Evolutionary conservation across 2,797 vertebrate genomes (phyloP).

Genomic region (Hafferia zeledoni): DNA sequence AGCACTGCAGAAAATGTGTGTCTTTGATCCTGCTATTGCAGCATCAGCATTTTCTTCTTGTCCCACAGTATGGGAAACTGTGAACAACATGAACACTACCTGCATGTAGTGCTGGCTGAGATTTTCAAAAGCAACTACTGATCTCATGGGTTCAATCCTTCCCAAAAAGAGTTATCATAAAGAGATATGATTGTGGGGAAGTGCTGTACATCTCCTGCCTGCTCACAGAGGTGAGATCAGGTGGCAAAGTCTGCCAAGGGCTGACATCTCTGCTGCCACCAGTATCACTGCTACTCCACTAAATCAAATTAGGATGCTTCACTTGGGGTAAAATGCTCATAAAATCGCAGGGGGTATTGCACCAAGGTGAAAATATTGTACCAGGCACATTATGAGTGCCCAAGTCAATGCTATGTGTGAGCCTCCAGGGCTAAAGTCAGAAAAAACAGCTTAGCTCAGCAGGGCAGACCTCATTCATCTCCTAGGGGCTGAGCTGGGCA

Average conservation of each 20-base stretch:
- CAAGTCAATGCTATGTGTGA: not conserved
- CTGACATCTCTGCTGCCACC: not conserved
- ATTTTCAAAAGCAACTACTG: not conserved
- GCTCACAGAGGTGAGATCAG: not conserved
- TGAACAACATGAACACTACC: not conserved
- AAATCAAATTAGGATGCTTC: not conserved
- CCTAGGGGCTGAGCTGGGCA: not conserved
- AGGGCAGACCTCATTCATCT: not conserved
- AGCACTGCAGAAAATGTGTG: not conserved
- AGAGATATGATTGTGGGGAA: not conserved
- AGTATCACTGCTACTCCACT: not conserved
- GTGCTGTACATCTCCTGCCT: not conserved
- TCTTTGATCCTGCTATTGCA: not conserved
- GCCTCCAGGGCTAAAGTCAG: not conserved
- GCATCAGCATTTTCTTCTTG: not conserved
- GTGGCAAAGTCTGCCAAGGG: not conserved
- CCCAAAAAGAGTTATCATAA: not conserved
- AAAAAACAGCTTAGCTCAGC: not conserved
- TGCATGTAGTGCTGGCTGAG: not conserved
- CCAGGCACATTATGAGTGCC: fast-evolving
- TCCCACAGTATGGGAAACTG: not conserved
- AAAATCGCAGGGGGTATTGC: no score
- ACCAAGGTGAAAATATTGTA: not conserved
- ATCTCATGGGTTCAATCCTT: not conserved
- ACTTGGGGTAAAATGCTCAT: not conserved